Evolutionary conservation across 2,113 vertebrate species (phyloP).

Genomic region (Felis chaus): DNA sequence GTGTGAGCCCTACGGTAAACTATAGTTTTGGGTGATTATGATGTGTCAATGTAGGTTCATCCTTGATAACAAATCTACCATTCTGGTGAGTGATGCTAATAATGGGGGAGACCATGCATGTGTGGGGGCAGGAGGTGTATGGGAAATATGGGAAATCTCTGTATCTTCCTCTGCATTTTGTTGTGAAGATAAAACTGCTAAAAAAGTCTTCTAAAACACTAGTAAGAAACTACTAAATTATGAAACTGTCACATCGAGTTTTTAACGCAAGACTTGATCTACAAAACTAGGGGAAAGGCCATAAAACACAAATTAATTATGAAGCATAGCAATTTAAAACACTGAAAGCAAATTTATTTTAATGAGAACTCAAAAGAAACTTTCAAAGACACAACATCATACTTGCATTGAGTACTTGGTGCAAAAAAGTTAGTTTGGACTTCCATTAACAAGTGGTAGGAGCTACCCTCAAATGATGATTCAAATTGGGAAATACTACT

Average conservation of each 20-base stretch:
- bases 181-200: neutral
- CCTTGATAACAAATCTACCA: neutral
- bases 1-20: neutral
- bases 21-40: neutral
- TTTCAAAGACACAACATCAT: constrained; percentile 71
- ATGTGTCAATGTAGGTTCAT: neutral
- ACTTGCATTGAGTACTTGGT: constrained; percentile 79
- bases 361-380: constrained; percentile 62
- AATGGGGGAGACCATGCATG: neutral
- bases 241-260: constrained; percentile 81
- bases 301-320: constrained; percentile 79
- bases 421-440: constrained; percentile 82
- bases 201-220: constrained; percentile 67
- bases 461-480: constrained; percentile 82
- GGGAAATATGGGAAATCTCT: neutral
- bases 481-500: constrained; percentile 84
- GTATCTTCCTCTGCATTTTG: neutral
- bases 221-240: constrained; percentile 83
- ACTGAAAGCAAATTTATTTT: constrained; percentile 79
- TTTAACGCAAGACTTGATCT: constrained; percentile 81
- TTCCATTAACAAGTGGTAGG: constrained; percentile 78
- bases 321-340: constrained; percentile 80
- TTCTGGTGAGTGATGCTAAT: neutral
- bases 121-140: neutral
- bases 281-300: constrained; percentile 74